These are phyloP conservation scores for Hyles lineata DNA, from an alignment of 2,888 invertebrate species.

Conservation along the genomic window DNA sequence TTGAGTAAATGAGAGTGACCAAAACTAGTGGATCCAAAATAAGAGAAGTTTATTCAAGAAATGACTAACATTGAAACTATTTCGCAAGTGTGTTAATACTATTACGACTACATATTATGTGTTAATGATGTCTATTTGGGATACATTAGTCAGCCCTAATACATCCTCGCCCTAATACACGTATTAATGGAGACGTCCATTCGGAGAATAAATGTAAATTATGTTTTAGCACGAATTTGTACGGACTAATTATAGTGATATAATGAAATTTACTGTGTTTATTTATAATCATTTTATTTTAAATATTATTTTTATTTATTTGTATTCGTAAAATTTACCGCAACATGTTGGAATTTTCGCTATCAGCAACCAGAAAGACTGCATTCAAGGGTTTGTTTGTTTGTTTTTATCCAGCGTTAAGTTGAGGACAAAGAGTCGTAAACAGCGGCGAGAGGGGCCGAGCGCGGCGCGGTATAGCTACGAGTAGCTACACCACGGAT, in stretches of 20 bases:
- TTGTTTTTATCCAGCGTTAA: constrained; percentile 22
- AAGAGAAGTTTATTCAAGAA: neutral
- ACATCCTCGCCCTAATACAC: neutral
- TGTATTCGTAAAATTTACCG: neutral
- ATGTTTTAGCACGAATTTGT: neutral
- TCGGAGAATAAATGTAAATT: neutral
- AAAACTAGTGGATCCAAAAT: too few species aligned
- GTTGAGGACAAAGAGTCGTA: constrained; percentile 42
- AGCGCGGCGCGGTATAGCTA: constrained; percentile 33
- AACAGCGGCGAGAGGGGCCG: constrained; percentile 28
- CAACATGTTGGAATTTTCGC: constrained; percentile 22
- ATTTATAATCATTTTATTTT: too few species aligned
- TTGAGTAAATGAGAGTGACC: too few species aligned
- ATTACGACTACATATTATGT: neutral
- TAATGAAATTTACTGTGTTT: too few species aligned
- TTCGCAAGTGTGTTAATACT: neutral
- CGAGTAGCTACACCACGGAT: constrained; percentile 33
- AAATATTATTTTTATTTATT: neutral
- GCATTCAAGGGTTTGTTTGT: constrained; percentile 37
- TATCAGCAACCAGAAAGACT: constrained; percentile 32
- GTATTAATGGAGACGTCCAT: neutral
- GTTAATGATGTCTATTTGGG: neutral
- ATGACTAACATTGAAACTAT: neutral
- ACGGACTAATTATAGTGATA: neutral
- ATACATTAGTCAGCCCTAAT: neutral